These are phyloP conservation scores for Stichopus horrens DNA, from an alignment of 53 echinoderm and acorn worm genomes.

Conservation along the genomic window DNA sequence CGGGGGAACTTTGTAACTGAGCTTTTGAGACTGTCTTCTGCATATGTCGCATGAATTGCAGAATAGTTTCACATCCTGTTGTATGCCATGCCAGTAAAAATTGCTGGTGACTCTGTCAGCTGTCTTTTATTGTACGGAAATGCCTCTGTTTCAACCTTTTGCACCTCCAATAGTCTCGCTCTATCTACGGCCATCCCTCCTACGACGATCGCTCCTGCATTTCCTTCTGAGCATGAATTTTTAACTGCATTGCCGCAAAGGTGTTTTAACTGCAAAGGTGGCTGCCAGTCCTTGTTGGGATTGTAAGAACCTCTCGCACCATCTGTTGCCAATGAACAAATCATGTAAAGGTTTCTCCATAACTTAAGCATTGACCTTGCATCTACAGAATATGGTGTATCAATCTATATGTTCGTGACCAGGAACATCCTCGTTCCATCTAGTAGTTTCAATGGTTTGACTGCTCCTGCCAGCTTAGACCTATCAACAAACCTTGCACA, in stretches of 20 bases:
- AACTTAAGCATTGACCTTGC: background rate
- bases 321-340: background rate
- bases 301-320: background rate
- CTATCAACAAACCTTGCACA: background rate
- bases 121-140: slow-evolving; percentile 18
- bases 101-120: background rate
- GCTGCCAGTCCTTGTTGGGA: background rate
- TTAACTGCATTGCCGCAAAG: background rate
- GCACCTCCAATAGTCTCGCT: background rate
- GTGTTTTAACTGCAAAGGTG: background rate
- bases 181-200: background rate
- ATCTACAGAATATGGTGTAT: background rate
- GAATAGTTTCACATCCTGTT: slow-evolving; percentile 18
- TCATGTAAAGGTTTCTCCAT: background rate
- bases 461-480: background rate
- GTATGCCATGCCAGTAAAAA: slow-evolving; percentile 34
- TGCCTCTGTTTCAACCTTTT: background rate
- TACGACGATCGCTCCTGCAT: background rate
- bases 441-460: background rate
- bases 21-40: background rate
- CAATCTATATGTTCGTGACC: background rate
- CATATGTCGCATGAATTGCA: slow-evolving; percentile 27
- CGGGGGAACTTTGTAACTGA: background rate
- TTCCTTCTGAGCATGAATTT: background rate
- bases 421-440: slow-evolving; percentile 7